A percentile compares a stretch with the other conserved stretches of the same genome.
Conservation (phyloP, 2,797 vertebrate species). For the Myoxocephalus aenaeus region DNA sequence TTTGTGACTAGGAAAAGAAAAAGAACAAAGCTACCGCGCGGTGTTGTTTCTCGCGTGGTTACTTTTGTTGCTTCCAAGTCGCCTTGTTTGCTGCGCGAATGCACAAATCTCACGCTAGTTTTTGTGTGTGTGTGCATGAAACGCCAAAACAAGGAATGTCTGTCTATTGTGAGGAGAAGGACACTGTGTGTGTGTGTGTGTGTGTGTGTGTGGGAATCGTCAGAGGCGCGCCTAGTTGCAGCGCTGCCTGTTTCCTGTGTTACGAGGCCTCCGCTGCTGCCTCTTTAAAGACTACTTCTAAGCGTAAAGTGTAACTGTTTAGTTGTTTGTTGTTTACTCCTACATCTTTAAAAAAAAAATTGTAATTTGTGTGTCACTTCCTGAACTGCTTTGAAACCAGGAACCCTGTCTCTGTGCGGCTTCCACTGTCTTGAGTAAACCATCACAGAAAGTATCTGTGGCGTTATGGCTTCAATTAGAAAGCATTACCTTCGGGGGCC, state of each 20-base stretch:
- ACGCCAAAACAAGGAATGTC: constrained; percentile 66
- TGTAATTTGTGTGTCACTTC: constrained; percentile 4
- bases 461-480: background rate
- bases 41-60: background rate
- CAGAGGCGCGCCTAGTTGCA: constrained; percentile 82
- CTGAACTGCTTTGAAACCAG: constrained; percentile 2
- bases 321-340: background rate
- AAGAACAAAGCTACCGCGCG: background rate
- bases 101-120: background rate
- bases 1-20: constrained; percentile 31
- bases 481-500: background rate
- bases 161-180: constrained; percentile 68
- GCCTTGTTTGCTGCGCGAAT: background rate
- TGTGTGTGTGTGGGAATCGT: constrained; percentile 68
- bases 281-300: constrained; percentile 12
- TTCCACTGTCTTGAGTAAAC: background rate
- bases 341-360: background rate
- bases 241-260: constrained; percentile 79
- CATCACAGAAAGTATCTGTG: background rate
- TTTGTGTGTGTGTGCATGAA: constrained; percentile 36
- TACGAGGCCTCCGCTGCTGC: constrained; percentile 72
- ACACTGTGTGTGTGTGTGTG: constrained; percentile 38
- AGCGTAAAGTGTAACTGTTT: background rate
- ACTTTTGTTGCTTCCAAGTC: background rate
- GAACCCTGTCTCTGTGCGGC: constrained; percentile 14